Conservation (phyloP, 2,113 vertebrate species). For the Muntiacus muntjak region DNA sequence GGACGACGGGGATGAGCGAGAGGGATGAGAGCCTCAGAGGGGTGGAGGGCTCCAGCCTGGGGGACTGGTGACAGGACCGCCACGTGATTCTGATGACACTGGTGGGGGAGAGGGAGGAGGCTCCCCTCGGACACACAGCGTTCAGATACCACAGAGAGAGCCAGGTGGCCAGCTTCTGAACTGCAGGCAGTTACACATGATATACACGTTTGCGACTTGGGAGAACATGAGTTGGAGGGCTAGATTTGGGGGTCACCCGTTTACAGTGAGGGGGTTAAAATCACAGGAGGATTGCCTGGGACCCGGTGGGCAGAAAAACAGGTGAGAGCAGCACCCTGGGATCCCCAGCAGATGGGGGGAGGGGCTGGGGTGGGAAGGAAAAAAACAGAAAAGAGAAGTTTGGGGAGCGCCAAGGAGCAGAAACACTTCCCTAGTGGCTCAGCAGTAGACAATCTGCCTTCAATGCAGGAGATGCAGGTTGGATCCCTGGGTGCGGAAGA, state of each 20-base stretch:
- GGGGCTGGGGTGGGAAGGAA: not conserved
- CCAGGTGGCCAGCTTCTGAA: not conserved
- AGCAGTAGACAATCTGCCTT: not conserved
- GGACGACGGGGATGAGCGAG: not conserved
- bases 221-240: not conserved
- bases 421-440: not conserved
- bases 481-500: not conserved
- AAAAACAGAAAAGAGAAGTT: not conserved
- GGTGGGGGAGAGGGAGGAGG: not conserved
- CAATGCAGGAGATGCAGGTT: not conserved
- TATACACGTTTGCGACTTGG: accelerated
- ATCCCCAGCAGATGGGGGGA: not conserved
- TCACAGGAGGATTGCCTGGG: not conserved
- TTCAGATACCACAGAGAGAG: not conserved
- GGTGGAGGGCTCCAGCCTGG: not conserved
- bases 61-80: not conserved
- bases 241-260: not conserved
- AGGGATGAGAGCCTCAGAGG: not conserved
- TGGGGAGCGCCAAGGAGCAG: not conserved
- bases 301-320: not conserved
- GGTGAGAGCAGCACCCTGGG: not conserved
- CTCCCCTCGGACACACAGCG: not conserved
- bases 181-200: accelerated
- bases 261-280: not conserved
- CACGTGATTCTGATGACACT: not conserved